Percentiles rank a stretch among this genome's conserved stretches.
Conservation (phyloP, 2,797 vertebrate species). For the Melanitta fusca region DNA sequence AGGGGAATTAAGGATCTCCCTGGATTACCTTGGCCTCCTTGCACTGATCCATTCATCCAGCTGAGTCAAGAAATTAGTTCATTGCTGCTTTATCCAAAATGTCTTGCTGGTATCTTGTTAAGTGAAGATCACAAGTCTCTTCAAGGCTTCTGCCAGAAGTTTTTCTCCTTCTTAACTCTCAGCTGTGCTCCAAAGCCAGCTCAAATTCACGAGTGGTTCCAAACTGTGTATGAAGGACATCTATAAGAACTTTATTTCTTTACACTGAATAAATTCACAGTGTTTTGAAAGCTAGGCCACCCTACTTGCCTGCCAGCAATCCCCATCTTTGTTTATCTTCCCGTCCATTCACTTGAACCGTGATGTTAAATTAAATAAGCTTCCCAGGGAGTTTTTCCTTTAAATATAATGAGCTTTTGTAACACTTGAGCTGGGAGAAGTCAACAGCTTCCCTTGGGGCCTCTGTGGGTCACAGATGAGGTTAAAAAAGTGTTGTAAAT, state of each 20-base stretch:
- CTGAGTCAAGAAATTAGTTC: conserved; percentile 4
- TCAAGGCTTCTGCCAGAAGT: neutral
- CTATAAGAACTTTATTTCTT: conserved; percentile 7
- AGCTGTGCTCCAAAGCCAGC: neutral
- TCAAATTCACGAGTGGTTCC: neutral
- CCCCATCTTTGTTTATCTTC: conserved; percentile 63
- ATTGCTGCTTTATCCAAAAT: conserved; percentile 3
- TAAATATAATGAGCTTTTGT: conserved; percentile 65
- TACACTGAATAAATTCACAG: neutral
- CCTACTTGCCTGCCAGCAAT: neutral
- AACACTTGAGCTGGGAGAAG: conserved; percentile 45
- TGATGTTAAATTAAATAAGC: conserved; percentile 59
- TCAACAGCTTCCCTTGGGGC: conserved; percentile 36
- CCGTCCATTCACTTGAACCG: neutral
- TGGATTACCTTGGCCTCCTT: conserved; percentile 13
- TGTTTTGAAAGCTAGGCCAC: conserved; percentile 34
- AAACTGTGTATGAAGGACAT: neutral
- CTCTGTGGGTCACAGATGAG: conserved; percentile 42
- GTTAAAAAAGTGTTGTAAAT: conserved; percentile 15
- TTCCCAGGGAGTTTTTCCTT: conserved; percentile 53
- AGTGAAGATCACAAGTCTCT: neutral
- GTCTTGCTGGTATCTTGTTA: neutral
- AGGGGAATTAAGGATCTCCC: conserved; percentile 24
- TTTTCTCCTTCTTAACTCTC: neutral
- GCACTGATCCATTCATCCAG: neutral